phyloP scores from a whole-genome alignment of 2,113 vertebrate genomes.

The Macquaria australasica region DNA sequence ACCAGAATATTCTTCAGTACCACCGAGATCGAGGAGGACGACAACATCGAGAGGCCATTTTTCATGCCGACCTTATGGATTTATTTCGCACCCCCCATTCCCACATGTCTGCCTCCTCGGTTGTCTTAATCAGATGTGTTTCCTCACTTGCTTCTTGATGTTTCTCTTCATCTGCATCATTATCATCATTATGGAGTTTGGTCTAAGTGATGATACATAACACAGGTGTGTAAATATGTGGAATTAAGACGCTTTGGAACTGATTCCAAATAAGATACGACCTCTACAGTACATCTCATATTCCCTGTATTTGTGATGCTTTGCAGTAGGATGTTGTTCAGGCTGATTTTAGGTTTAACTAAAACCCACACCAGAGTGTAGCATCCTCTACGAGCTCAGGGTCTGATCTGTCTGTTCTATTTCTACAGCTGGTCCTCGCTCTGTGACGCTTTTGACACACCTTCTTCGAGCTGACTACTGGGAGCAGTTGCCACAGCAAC shows the following conservation, averaged over 20 bases:
- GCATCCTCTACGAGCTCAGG: not conserved
- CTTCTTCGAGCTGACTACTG: slow-evolving; percentile 44
- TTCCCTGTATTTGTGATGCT: not conserved
- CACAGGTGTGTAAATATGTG: slow-evolving; percentile 1
- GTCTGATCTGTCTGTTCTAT: slow-evolving; percentile 3
- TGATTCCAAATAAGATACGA: not conserved
- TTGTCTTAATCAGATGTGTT: slow-evolving; percentile 14
- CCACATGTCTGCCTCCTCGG: not conserved
- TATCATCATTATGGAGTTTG: not conserved
- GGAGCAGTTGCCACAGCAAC: slow-evolving; percentile 75
- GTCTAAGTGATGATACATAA: slow-evolving; percentile 1
- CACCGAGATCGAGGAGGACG: slow-evolving; percentile 27
- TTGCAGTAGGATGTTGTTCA: not conserved
- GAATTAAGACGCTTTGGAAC: slow-evolving; percentile 1
- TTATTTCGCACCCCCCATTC: slow-evolving; percentile 29
- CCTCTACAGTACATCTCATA: not conserved
- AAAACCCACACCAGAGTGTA: not conserved
- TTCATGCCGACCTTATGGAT: slow-evolving; percentile 52
- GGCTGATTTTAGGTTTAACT: not conserved
- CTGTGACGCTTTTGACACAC: slow-evolving; percentile 42
- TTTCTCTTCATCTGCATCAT: not conserved
- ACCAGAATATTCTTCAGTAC: slow-evolving; percentile 40
- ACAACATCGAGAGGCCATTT: slow-evolving; percentile 55
- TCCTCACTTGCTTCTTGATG: not conserved
- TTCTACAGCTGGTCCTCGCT: not conserved